Percentiles rank a stretch among this genome's conserved stretches.
phyloP scores from a whole-genome alignment of 1,140 invertebrate species.

The Drosophila tani region DNA sequence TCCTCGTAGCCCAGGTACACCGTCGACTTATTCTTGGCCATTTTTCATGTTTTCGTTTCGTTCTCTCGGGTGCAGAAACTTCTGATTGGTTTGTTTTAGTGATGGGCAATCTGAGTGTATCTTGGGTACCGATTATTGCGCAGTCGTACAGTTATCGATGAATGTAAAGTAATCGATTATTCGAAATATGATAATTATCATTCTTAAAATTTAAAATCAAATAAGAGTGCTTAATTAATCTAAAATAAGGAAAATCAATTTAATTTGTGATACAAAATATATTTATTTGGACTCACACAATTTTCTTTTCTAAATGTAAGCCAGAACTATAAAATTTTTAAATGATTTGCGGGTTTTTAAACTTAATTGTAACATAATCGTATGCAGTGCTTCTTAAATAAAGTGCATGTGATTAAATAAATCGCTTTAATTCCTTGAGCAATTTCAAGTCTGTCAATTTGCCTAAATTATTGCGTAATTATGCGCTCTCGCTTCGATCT shows the following conservation, averaged over 20 bases:
- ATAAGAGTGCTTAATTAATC: too few species aligned
- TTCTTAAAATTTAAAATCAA: neutral
- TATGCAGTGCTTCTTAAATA: neutral
- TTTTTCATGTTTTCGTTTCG: slow-evolving; percentile 65
- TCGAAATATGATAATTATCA: neutral
- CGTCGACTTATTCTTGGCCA: slow-evolving; percentile 86
- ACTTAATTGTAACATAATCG: slow-evolving; percentile 2
- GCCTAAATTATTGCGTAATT: slow-evolving; percentile 2
- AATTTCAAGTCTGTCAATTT: slow-evolving; percentile 14
- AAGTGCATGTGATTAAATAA: slow-evolving; percentile 1
- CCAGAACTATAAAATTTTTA: slow-evolving; percentile 1
- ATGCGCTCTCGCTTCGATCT: neutral
- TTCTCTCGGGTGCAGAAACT: slow-evolving; percentile 16
- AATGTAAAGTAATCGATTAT: neutral
- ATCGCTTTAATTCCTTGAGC: slow-evolving; percentile 10
- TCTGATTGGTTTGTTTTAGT: slow-evolving; percentile 10
- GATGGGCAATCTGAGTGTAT: neutral
- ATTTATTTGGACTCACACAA: slow-evolving; percentile 10
- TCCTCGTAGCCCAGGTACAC: slow-evolving; percentile 90
- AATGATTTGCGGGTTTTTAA: neutral
- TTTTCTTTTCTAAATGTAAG: slow-evolving; percentile 2
- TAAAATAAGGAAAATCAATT: too few species aligned
- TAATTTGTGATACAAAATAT: slow-evolving; percentile 7
- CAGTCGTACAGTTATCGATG: neutral
- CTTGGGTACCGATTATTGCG: neutral